Evolutionary conservation across 2,113 vertebrate genomes (phyloP), one percentile per base, ranked within the genome.

Genomic region (Pseudois nayaur): DNA sequence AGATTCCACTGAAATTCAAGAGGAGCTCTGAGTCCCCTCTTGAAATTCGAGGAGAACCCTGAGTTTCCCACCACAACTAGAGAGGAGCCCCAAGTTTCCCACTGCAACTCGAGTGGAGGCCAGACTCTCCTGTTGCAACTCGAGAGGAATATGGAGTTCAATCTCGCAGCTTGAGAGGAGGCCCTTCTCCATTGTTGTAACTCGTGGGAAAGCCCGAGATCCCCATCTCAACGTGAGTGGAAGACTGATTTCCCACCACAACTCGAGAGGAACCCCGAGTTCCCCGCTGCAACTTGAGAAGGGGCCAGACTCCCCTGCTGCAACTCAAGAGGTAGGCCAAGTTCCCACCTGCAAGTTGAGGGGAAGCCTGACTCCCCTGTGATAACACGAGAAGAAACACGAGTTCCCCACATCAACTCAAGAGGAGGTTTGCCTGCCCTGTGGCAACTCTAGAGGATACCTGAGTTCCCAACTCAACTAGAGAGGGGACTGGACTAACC

Each of bases 201-300:
- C 4, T 19, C 1, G 0, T n/a, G 62, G 19, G 16, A n/a, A 67
- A 67, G 33, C 8, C 62, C 16, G 0, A 4, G 33, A 64, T 4
- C 62, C 62, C 16, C 62, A n/a, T n/a, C 62, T 64, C 62, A 64
- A 9, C 16, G 19, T 0, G 2, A 67, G 62, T 64, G 8, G 62
- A 67, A 67, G 33, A n/a, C 62, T 67, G 33, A 67, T 67, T 67
- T 67, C 4, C 62, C 8, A 9, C 33, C 33, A n/a, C 62, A n/a
- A 19, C 16, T 67, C 2, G 0, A 67, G 33, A 67, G 14, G 16
- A 67, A n/a, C 8, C 62, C 33, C 0, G 3, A 67, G 64, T 67
- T 67, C 16, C 33, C 64, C 10, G 16, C 64, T n/a, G 8, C 64
- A 67, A 19, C 2, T n/a, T n/a, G 33, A 67, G 62, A 64, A 17